phyloP scores from a whole-genome alignment of 2,888 invertebrate species.

The Danaus chrysippus region DNA sequence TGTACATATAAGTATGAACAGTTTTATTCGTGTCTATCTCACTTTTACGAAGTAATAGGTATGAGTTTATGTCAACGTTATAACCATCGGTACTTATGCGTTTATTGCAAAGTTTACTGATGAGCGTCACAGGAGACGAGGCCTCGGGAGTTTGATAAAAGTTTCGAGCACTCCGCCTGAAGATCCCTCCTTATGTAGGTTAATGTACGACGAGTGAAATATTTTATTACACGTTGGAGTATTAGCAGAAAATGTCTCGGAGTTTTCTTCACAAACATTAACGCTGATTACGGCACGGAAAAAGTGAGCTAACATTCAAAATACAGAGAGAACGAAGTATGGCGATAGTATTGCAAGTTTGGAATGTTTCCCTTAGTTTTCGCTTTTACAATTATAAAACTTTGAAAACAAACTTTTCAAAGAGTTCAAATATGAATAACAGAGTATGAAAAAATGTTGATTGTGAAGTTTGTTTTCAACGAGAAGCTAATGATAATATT shows the following conservation, averaged over 20 bases:
- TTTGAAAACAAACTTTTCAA: neutral
- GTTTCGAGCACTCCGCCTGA: conserved; percentile 33
- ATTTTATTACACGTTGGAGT: conserved; percentile 27
- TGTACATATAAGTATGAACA: too few relatives aligned
- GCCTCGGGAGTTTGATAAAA: conserved; percentile 33
- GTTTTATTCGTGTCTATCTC: neutral
- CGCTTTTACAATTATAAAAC: neutral
- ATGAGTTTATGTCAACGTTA: conserved; percentile 15
- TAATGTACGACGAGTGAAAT: conserved; percentile 26
- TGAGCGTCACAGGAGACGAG: conserved; percentile 32
- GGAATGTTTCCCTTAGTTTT: neutral
- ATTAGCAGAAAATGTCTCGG: conserved; percentile 13
- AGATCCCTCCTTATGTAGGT: conserved; percentile 27
- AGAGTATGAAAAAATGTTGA: too few relatives aligned
- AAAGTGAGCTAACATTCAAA: neutral
- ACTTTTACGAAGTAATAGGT: conserved; percentile 1
- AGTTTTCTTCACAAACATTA: conserved; percentile 10
- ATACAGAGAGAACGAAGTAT: neutral
- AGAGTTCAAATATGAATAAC: too few relatives aligned
- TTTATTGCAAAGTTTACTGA: conserved; percentile 39
- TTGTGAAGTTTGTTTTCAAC: too few relatives aligned
- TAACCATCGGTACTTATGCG: conserved; percentile 31
- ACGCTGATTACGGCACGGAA: conserved; percentile 13
- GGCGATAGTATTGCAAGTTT: neutral
- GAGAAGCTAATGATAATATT: too few relatives aligned